Evolutionary conservation across 2,888 invertebrate species (phyloP), one percentile per base, ranked within the genome.

Genomic region (Drosophila demipolita): DNA sequence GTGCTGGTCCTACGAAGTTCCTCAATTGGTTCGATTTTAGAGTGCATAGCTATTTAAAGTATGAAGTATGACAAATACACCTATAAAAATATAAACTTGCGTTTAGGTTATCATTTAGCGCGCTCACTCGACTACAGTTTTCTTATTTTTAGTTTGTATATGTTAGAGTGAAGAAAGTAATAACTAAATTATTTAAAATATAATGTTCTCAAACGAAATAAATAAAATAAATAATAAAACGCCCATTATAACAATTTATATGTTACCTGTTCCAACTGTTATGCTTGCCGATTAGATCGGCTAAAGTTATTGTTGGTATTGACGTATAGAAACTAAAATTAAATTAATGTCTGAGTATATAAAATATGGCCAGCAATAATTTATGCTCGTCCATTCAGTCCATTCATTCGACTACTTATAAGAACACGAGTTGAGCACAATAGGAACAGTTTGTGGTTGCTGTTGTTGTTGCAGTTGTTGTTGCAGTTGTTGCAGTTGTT

Each of bases 371-470:
- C 7, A 26, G 8, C 15, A 35, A 38, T 66, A n/a, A 55, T 57
- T 42, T 12, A 26, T 38, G 12, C 20, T 42, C 54, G 48, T 36
- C 23, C 36, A 38, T 38, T 15, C 36, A 26, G 38, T 35, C 35
- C 45, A 42, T 62, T 62, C 42, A 55, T 55, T 50, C 50, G 42
- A n/a, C 32, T 50, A 48, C 33, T 38, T 64, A 61, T 48, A 42
- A 58, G 52, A 36, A 70, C 49, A 68, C 17, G 61, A 65, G 64
- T 62, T 68, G 61, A 78, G 65, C 64, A 76, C 61, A 63, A 55
- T 63, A 38, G 48, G 42, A 66, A 35, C n/a, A 78, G 50, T 52
- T 54, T n/a, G 38, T 54, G 29, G 42, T 62, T 73, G 53, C 45
- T 50, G 33, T 45, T 53, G 62, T 33, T 54, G 58, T 29, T 52